phyloP scores from a whole-genome alignment of 2,888 invertebrate genomes.

The Parapristionchus giblindavisi region DNA sequence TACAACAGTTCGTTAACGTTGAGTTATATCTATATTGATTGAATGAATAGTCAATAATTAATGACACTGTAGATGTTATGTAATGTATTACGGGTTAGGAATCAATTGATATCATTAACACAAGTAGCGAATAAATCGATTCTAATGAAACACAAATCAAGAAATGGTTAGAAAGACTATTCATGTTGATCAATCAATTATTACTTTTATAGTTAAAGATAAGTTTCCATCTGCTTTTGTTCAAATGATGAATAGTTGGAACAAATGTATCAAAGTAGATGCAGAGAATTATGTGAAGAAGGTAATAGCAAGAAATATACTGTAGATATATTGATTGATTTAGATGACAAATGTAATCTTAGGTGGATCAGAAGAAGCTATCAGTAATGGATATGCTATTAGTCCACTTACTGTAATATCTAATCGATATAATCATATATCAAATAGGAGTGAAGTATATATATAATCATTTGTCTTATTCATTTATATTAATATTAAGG shows the following conservation, averaged over 20 bases:
- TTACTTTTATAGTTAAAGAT: background rate
- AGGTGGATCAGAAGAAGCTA: background rate
- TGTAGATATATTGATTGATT: background rate
- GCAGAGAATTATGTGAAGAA: background rate
- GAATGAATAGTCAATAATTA: too few relatives aligned
- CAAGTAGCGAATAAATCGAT: background rate
- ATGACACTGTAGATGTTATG: too few relatives aligned
- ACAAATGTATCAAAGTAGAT: background rate
- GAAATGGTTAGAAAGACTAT: background rate
- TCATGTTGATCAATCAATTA: background rate
- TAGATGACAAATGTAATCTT: constrained; percentile 8
- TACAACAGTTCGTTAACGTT: too few relatives aligned
- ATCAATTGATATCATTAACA: too few relatives aligned
- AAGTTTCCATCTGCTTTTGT: constrained; percentile 24
- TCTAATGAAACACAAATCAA: constrained; percentile 13
- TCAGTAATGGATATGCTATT: background rate
- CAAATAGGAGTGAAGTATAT: background rate
- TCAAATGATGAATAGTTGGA: constrained; percentile 23
- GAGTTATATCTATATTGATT: too few relatives aligned
- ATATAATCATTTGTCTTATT: too few relatives aligned
- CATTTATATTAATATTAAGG: too few relatives aligned
- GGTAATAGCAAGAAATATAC: background rate
- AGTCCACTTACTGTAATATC: background rate
- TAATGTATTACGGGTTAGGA: too few relatives aligned
- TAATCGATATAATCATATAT: background rate